A percentile compares a stretch with the other conserved stretches of the same genome.
These are phyloP conservation scores for Nematolebias whitei DNA, from an alignment of 2,113 vertebrate species.

Conservation along the genomic window DNA sequence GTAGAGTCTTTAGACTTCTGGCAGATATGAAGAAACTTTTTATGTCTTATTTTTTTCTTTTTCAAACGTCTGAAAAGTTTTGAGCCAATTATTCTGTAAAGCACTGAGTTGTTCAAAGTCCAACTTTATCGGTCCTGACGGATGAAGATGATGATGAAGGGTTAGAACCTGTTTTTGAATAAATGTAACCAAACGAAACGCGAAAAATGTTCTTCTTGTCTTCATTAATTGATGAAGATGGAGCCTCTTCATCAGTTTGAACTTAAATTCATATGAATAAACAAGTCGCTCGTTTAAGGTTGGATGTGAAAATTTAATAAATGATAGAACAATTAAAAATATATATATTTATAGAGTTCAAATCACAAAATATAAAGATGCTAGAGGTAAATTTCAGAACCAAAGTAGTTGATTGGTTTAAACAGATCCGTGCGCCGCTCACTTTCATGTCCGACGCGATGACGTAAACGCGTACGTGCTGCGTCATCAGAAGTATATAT, in stretches of 20 bases:
- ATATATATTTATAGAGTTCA: too few relatives aligned
- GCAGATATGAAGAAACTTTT: conserved; percentile 77
- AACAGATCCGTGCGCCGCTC: too few relatives aligned
- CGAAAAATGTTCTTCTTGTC: conserved; percentile 71
- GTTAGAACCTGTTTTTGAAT: conserved; percentile 96
- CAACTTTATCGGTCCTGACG: conserved; percentile 97
- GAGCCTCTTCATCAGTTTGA: too few relatives aligned
- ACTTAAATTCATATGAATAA: too few relatives aligned
- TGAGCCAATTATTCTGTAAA: conserved; percentile 99
- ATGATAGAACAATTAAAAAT: too few relatives aligned
- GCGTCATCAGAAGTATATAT: too few relatives aligned
- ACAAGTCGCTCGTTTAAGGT: too few relatives aligned
- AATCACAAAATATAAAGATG: too few relatives aligned
- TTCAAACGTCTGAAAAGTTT: conserved; percentile 96
- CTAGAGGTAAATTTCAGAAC: too few relatives aligned
- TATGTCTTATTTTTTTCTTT: conserved; percentile 75
- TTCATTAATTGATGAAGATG: too few relatives aligned
- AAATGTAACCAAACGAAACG: conserved; percentile 97
- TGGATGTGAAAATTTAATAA: too few relatives aligned
- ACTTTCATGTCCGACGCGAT: conserved; percentile 43
- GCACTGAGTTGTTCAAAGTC: conserved; percentile 97
- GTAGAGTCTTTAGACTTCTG: conserved; percentile 96
- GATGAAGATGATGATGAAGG: conserved; percentile 88
- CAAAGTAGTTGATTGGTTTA: too few relatives aligned
- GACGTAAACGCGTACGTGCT: neutral